phyloP scores from a whole-genome alignment of 53 echinoderm and acorn worm species.

The Henricia sp. region DNA sequence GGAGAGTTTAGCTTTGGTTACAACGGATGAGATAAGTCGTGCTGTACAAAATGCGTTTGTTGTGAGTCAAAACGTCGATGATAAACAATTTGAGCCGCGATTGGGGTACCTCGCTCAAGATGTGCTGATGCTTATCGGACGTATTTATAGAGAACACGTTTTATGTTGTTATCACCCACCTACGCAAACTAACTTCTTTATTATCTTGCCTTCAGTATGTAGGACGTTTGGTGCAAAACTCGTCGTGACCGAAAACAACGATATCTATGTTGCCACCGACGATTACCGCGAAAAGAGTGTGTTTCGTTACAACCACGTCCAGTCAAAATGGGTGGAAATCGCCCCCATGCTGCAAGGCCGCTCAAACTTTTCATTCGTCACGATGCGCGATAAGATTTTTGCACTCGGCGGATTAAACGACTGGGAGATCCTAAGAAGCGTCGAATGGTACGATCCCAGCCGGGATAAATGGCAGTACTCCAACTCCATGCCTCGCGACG shows the following conservation, averaged over 20 bases:
- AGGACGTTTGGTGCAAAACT: conserved; percentile 75
- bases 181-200: conserved; percentile 55
- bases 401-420: conserved; percentile 81
- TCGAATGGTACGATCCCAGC: conserved; percentile 81
- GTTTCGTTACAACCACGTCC: conserved; percentile 77
- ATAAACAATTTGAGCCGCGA: conserved; percentile 28
- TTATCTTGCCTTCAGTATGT: conserved; percentile 73
- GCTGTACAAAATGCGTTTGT: conserved; percentile 10
- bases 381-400: conserved; percentile 66
- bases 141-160: conserved; percentile 60
- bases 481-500: conserved; percentile 83
- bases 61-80: neutral
- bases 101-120: conserved; percentile 76
- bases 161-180: conserved; percentile 69
- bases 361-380: conserved; percentile 67
- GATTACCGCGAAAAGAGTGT: conserved; percentile 81
- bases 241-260: conserved; percentile 72
- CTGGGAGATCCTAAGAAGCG: conserved; percentile 87
- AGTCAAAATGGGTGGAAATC: conserved; percentile 73
- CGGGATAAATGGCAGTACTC: conserved; percentile 77
- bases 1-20: neutral
- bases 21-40: conserved; percentile 7
- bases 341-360: conserved; percentile 80
- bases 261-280: conserved; percentile 77
- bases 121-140: conserved; percentile 67